phyloP scores from a whole-genome alignment of 2,888 invertebrate genomes.

The Campopleginae sp. region DNA sequence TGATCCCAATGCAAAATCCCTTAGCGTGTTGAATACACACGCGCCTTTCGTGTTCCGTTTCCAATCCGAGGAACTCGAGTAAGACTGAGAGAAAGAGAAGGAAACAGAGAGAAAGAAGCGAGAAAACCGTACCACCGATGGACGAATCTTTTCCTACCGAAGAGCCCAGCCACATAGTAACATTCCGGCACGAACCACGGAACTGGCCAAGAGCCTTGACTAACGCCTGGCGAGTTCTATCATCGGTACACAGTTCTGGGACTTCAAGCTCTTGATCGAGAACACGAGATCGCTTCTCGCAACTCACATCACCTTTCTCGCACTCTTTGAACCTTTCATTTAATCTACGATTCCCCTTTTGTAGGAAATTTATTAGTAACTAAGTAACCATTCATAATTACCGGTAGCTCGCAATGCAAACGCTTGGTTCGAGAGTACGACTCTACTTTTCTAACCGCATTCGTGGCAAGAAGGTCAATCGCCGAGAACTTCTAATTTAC shows the following conservation, averaged over 20 bases:
- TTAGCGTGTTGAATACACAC: slow-evolving; percentile 64
- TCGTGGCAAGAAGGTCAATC: no score
- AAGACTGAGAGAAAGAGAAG: background rate
- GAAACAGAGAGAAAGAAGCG: slow-evolving; percentile 4
- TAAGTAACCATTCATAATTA: background rate
- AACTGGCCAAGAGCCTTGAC: slow-evolving; percentile 55
- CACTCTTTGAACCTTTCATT: background rate
- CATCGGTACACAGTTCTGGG: slow-evolving; percentile 27
- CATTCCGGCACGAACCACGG: slow-evolving; percentile 71
- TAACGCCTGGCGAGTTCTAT: slow-evolving; percentile 59
- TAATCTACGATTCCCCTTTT: background rate
- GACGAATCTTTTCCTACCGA: slow-evolving; percentile 64
- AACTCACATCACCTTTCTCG: background rate
- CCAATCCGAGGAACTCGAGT: slow-evolving; percentile 33
- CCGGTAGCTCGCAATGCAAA: background rate
- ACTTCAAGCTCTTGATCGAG: slow-evolving; percentile 40
- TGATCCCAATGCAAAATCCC: slow-evolving; percentile 70
- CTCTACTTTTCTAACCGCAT: no score
- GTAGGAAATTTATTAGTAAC: background rate
- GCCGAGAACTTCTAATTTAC: no score
- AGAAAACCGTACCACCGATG: slow-evolving; percentile 58
- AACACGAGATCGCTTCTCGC: slow-evolving; percentile 14
- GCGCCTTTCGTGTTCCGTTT: slow-evolving; percentile 70
- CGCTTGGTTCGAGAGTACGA: background rate
- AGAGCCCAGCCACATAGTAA: slow-evolving; percentile 61